Percentiles rank a stretch among this genome's conserved stretches.
Evolutionary conservation across 1,140 invertebrate species (phyloP).

Genomic region (Atta colombica): DNA sequence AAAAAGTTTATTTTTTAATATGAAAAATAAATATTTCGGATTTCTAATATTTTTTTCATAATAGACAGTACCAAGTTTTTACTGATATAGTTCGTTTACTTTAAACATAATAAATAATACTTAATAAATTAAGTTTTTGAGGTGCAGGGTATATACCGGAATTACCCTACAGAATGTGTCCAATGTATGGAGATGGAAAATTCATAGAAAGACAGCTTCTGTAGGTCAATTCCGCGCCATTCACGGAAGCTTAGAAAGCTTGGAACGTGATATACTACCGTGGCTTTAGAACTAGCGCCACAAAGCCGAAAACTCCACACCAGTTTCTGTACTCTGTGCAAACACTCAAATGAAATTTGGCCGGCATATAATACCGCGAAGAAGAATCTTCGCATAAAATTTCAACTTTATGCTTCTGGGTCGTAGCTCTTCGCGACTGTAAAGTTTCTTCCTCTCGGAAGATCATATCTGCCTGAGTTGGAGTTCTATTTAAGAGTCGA

Average conservation of each 20-base stretch:
- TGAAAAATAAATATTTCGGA: too few species aligned
- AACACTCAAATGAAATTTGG: conserved; percentile 54
- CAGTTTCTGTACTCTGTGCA: conserved; percentile 33
- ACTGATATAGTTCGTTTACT: too few species aligned
- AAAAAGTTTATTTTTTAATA: too few species aligned
- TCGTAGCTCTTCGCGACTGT: conserved; percentile 26
- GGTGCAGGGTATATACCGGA: too few species aligned
- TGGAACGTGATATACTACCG: conserved; percentile 51
- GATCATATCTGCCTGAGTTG: conserved; percentile 39
- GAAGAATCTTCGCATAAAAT: conserved; percentile 56
- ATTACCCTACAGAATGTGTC: too few species aligned
- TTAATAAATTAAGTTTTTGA: too few species aligned
- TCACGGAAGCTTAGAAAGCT: conserved; percentile 52
- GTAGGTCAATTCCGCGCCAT: conserved; percentile 48
- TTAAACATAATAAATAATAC: too few species aligned
- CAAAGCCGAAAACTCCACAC: conserved; percentile 57
- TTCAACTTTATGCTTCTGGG: conserved; percentile 53
- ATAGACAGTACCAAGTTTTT: too few species aligned
- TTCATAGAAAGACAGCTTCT: conserved; percentile 22
- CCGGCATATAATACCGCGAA: conserved; percentile 41
- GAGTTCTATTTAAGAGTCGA: conserved; percentile 47
- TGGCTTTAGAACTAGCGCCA: conserved; percentile 38
- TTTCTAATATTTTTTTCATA: too few species aligned
- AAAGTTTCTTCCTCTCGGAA: conserved; percentile 46
- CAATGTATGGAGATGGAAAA: conserved; percentile 27